Percentiles rank a stretch among this genome's conserved stretches.
Evolutionary conservation across 2,888 invertebrate genomes (phyloP).

Genomic region (Sympetrum striolatum): DNA sequence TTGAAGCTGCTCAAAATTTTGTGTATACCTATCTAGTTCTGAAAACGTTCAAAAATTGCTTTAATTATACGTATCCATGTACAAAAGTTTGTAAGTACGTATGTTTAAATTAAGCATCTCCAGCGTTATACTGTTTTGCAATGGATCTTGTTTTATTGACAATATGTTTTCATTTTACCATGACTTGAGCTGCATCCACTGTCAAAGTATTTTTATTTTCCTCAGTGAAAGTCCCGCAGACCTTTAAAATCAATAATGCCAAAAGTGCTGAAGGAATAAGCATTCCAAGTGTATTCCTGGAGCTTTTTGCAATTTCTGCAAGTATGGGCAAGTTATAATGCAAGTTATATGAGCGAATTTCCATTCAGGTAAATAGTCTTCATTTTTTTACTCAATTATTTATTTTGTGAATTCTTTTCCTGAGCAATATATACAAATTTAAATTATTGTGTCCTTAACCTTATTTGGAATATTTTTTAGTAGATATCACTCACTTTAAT

Average conservation of each 20-base stretch:
- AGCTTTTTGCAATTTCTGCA: slow-evolving; percentile 88
- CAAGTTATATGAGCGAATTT: slow-evolving; percentile 85
- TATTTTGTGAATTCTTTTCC: not conserved
- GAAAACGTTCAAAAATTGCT: no score
- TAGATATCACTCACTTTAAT: no score
- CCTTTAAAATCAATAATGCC: slow-evolving; percentile 82
- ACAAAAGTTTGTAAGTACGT: no score
- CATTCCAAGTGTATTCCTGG: slow-evolving; percentile 81
- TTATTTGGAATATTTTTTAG: no score
- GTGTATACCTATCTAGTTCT: no score
- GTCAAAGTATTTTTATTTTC: slow-evolving; percentile 49
- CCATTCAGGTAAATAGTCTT: slow-evolving; percentile 78
- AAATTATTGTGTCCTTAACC: no score
- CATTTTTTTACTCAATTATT: slow-evolving; percentile 46
- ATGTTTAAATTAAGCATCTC: no score
- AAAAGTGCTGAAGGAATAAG: slow-evolving; percentile 92
- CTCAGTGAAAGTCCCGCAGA: slow-evolving; percentile 95
- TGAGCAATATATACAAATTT: no score
- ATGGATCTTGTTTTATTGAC: no score
- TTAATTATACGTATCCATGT: no score
- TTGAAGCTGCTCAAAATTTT: no score
- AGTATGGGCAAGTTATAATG: slow-evolving; percentile 90
- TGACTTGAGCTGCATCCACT: not conserved
- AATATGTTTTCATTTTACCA: not conserved
- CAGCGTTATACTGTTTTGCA: no score